Percentiles rank a stretch among this genome's conserved stretches.
Evolutionary conservation across 2,797 vertebrate species (phyloP).

Genomic region (Chaetophractus vellerosus): DNA sequence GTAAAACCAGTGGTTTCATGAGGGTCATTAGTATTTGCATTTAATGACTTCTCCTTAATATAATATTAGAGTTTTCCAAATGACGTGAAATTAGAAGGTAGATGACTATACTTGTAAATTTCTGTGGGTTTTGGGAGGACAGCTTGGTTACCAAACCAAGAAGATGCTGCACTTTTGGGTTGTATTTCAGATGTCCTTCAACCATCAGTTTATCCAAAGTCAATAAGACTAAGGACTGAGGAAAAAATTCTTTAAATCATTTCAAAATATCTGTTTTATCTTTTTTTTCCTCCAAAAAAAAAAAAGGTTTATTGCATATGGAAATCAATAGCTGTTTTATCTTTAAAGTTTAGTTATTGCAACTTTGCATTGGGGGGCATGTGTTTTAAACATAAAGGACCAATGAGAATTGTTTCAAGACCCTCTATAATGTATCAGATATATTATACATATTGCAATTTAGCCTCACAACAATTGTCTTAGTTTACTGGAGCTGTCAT

Average conservation of each 20-base stretch:
- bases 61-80: slow-evolving; percentile 53
- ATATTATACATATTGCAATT: not conserved
- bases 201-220: not conserved
- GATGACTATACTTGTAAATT: slow-evolving; percentile 18
- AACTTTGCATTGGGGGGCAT: not conserved
- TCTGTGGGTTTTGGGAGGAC: not conserved
- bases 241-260: not conserved
- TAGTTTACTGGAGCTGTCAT: no score
- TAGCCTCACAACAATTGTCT: not conserved
- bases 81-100: slow-evolving; percentile 58
- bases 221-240: not conserved
- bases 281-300: no score
- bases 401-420: not conserved
- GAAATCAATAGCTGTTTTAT: not conserved
- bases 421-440: not conserved
- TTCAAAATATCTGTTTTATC: not conserved
- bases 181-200: not conserved
- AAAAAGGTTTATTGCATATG: no score
- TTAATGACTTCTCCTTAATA: slow-evolving; percentile 64
- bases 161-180: not conserved
- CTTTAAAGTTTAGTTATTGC: not conserved
- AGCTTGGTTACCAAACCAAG: not conserved
- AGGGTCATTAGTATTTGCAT: slow-evolving; percentile 43
- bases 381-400: not conserved
- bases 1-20: slow-evolving; percentile 17